Percentiles rank a stretch among this genome's conserved stretches.
Conservation (phyloP, 2,797 vertebrate species). For the Salarias fasciatus region DNA sequence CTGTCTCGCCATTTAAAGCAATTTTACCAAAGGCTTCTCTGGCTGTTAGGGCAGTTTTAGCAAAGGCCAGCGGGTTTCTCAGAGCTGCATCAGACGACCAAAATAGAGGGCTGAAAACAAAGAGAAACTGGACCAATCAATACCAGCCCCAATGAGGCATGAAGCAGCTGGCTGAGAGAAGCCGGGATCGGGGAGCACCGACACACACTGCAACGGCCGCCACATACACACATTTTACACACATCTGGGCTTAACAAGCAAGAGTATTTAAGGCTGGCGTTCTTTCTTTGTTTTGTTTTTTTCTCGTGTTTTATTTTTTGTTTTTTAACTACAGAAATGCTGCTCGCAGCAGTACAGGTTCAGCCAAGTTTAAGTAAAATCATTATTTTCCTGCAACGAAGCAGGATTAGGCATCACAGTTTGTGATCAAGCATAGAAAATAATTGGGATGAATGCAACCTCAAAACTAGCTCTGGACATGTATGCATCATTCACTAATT, state of each 20-base stretch:
- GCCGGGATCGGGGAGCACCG: constrained; percentile 25
- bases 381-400: not conserved
- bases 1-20: constrained; percentile 72
- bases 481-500: no score
- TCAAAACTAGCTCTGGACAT: no score
- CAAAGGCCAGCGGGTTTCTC: constrained; percentile 79
- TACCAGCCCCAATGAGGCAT: constrained; percentile 82
- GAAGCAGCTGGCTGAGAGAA: constrained; percentile 74
- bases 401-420: not conserved
- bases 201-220: constrained; percentile 7
- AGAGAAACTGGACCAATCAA: constrained; percentile 83
- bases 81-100: constrained; percentile 69
- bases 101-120: constrained; percentile 80
- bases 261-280: not conserved
- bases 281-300: not conserved
- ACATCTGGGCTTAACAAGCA: constrained; percentile 1
- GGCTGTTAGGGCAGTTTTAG: constrained; percentile 73
- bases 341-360: not conserved
- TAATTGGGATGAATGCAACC: no score
- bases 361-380: not conserved
- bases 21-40: constrained; percentile 72
- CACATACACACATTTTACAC: not conserved
- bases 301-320: constrained; percentile 2
- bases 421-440: constrained; percentile 1
- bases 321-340: not conserved